Evolutionary conservation across 2,113 vertebrate species (phyloP), one percentile per base, ranked within the genome.

Genomic region (Zosterops borbonicus): DNA sequence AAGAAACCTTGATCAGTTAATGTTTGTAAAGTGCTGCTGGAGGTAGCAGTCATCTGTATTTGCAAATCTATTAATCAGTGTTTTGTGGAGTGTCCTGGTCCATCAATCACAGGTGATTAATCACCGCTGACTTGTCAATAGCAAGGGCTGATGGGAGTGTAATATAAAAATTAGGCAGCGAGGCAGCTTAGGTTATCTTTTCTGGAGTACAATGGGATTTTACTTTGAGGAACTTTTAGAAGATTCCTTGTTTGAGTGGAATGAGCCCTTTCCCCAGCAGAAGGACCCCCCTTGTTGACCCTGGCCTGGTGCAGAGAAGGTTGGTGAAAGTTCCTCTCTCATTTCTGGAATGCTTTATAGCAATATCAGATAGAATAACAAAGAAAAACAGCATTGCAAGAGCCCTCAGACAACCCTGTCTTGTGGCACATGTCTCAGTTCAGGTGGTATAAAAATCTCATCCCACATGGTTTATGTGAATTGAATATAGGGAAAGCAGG

Each of bases 201-300:
- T 29, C 5, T 31, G 31, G 35, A 67, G 12, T 1, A 35, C 27
- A 50, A 53, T 1, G 13, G 14, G 5, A 3, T 49, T 71, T 71
- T 63, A 5, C 8, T 47, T 31, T 29, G 6, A 47, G 29, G 18
- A 44, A 1, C 13, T 22, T 58, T 39, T 11, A 6, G 52, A 59
- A 68, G 69, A 11, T 23, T 9, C 2, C 1, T 3, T 18, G 2
- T 50, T 42, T 52, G 27, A 63, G 14, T 2, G 4, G 25, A 58
- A 11, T 0, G 2, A 85, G 14, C 6, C 13, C 3, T 75, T 81
- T 3, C 1, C 2, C 6, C 3, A 53, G 50, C 13, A 65, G n/a
- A 69, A 71, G 63, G 20, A 59, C 0, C 0, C 1, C 1, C 3
- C 1, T 46, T 2, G 8, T 2, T 59, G 20, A 17, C 6, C 18